Conservation (phyloP, 2,888 invertebrate genomes). For the Atrina japonica region DNA sequence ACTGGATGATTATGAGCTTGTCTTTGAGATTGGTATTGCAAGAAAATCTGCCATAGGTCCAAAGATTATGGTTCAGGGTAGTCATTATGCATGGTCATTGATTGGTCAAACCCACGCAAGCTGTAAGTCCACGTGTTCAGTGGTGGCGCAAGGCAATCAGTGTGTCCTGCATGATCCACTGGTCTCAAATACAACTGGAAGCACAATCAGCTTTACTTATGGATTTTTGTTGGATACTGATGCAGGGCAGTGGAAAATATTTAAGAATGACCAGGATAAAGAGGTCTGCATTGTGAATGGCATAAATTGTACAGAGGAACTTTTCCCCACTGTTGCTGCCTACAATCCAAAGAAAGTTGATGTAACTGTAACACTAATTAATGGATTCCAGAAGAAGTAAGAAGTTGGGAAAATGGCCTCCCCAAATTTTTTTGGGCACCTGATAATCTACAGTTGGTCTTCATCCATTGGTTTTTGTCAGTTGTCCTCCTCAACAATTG, state of each 20-base stretch:
- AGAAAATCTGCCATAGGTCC: conserved; percentile 27
- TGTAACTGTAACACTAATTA: conserved; percentile 32
- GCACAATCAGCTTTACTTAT: conserved; percentile 23
- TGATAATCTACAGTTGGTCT: too few species aligned
- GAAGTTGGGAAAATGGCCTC: too few species aligned
- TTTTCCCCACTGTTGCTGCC: conserved; percentile 38
- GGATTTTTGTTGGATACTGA: conserved; percentile 34
- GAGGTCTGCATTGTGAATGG: conserved; percentile 28
- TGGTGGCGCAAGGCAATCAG: conserved; percentile 31
- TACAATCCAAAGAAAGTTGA: conserved; percentile 41
- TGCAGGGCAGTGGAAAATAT: conserved; percentile 27
- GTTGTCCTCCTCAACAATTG: too few species aligned
- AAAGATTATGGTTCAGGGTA: conserved; percentile 26
- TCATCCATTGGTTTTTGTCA: too few species aligned
- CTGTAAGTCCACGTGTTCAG: conserved; percentile 35
- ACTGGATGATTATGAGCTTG: conserved; percentile 36
- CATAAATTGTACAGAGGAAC: conserved; percentile 28
- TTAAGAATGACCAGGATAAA: conserved; percentile 9
- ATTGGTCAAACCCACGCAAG: conserved; percentile 37
- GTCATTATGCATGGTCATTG: conserved; percentile 39
- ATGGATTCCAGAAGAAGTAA: too few species aligned
- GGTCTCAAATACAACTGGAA: conserved; percentile 29
- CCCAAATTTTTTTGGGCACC: too few species aligned
- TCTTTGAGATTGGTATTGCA: conserved; percentile 38
- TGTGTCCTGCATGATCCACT: conserved; percentile 36